Evolutionary conservation across 1,140 invertebrate species (phyloP), one percentile per base, ranked within the genome.

Genomic region (Nasonia vitripennis): DNA sequence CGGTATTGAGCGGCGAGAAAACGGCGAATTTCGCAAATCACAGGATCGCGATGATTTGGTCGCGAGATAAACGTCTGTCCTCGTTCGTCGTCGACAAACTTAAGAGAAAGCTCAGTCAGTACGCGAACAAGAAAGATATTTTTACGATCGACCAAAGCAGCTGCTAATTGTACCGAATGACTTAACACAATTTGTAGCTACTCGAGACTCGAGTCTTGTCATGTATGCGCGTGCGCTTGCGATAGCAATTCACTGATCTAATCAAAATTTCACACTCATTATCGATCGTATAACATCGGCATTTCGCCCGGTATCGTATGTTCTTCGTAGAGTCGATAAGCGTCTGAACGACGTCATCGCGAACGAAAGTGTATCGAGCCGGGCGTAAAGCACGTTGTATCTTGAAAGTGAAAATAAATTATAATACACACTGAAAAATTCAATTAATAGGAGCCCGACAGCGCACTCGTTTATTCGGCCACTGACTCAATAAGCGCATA

Each of bases 21-120:
- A 85, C 75, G 62, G 37, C 68, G n/a, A 48, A 78, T 62, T 83
- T 80, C 10, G 75, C 70, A 51, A 55, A 75, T 84, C 81, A 83
- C 75, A 86, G 87, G 85, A 89, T 91, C 73, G 79, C 87, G 27
- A 91, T 90, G 89, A 90, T 89, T 88, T 89, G 87, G 84, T 90
- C 90, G 73, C 89, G 86, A 10, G 85, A 87, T n/a, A 62, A 82
- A 87, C 70, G 23, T 31, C 17, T 71, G 27, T 71, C 70, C 3
- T 14, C 55, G 4, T 4, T 17, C 6, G n/a, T 62, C 7, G 55
- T 62, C 55, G 55, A 62, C 0, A 17, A n/a, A 7, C 55, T 62
- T 11, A n/a, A 20, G 17, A 62, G 55, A 20, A 62, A 62, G 55
- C 55, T 62, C 17, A n/a, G 20, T 62, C 55, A 62, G 20, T n/a